Base-by-base conservation (phyloP, 2,113 vertebrate species). In the Rhombomys opimus region DNA sequence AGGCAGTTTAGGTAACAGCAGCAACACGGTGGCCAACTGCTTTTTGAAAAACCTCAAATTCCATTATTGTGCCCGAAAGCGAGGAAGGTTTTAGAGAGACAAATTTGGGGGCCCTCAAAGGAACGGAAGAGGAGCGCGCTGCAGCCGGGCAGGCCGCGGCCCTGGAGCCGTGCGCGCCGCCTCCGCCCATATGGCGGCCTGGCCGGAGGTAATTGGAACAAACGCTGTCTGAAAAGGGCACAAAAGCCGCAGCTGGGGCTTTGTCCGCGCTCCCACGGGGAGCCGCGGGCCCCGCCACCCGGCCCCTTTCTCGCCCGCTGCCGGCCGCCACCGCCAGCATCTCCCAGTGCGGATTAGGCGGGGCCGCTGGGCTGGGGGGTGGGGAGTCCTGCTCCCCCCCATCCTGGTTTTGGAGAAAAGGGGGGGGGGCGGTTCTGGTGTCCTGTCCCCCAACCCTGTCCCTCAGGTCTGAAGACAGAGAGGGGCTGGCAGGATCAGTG, bases 171-270 rank as follows among this genome's bases (percentile, higher is more conserved):
- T 61, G 96, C 80, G 94, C 90, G 88, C 96, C 97, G 97, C 98
- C 97, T 98, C 98, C 97, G 90, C 97, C 97, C 98, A 98, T 99
- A 98, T 98, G 98, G 98, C 98, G 97, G 95, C 96, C 98, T 98
- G 94, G 97, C 97, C 95, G 96, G 98, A 89, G 98, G 98, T 97
- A 98, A 98, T 97, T 96, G 98, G 98, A 97, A 98, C 98, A 98
- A 98, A 98, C 90, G 98, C 96, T 90, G 98, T 98, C 97, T 98
- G 98, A 98, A 98, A 98, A 97, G 95, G 97, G 97, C 96, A 98
- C 98, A 99, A 99, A 98, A 98, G 98, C 98, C 97, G 98, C 98
- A 98, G 98, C 98, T 98, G 98, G 94, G 96, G 98, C 98, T 98
- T 98, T 98, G 98, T 98, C 97, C 89, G 41, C 30, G 95, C 96